These are phyloP conservation scores for Elachura formosa DNA, from an alignment of 2,113 vertebrate genomes.

Conservation along the genomic window DNA sequence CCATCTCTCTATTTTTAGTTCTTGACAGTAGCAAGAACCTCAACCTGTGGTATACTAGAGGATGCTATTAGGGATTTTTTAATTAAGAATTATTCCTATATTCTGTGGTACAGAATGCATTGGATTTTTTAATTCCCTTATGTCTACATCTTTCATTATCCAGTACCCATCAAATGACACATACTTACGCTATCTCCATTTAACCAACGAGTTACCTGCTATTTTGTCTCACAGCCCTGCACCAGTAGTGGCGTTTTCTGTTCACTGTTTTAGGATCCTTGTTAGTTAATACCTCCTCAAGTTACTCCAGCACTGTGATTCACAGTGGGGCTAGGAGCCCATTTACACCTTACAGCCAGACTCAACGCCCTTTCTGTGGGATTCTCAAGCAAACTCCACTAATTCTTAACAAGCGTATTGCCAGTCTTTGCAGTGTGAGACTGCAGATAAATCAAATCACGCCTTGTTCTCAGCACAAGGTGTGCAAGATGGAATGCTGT, in stretches of 20 bases:
- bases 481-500: neutral
- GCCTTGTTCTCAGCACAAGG: neutral
- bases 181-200: neutral
- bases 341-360: neutral
- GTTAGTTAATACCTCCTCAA: neutral
- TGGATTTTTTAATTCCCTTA: neutral
- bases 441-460: neutral
- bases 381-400: neutral
- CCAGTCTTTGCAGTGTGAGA: neutral
- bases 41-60: neutral
- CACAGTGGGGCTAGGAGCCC: neutral
- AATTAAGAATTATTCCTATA: neutral
- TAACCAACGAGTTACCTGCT: neutral
- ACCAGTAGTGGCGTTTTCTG: neutral
- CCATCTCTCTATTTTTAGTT: neutral
- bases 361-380: neutral
- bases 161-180: neutral
- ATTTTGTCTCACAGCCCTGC: neutral
- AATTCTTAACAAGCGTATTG: neutral
- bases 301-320: neutral
- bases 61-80: neutral
- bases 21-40: neutral
- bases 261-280: neutral
- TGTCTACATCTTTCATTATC: neutral
- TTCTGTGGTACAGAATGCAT: neutral